Evolutionary conservation across 2,888 invertebrate genomes (phyloP), one percentile per base, ranked within the genome.

Genomic region (Sepioteuthis lessoniana): DNA sequence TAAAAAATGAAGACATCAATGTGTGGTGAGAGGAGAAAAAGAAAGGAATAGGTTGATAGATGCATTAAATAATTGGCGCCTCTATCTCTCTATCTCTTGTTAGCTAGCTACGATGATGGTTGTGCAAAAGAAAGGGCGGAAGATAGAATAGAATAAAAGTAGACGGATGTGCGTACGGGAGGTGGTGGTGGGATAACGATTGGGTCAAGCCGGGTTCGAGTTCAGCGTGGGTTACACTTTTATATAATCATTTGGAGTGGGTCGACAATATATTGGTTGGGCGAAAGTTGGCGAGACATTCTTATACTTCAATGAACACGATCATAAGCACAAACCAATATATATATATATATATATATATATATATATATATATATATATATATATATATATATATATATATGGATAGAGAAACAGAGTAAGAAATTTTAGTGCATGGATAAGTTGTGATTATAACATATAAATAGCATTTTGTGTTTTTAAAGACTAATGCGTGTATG

Each of bases 311-410:
- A n/a, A 76, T n/a, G 76, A 76, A 19, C 76, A 76, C 35, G n/a
- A 76, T 35, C 35, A 16, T 13, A 35, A 0, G 0, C 35, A 35
- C 35, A 76, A 10, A 76, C n/a, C 76, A 28, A n/a, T 90, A n/a
- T 90, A 35, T 90, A 35, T 90, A 90, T 90, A 90, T 90, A 90
- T 90, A 90, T 90, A 90, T 90, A 90, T 90, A 90, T 90, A 90
- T 90, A 35, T 21, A 90, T 37, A 35, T 21, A 90, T 55, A 55
- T 55, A 55, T 55, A 55, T 55, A 28, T 90, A 90, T 90, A 90
- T 90, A 90, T 90, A 90, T 90, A 90, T 90, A n/a, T 90, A 90
- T 90, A 90, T 90, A 90, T 90, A 90, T 90, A 90, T 90, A 90
- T 90, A 90, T n/a, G n/a, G n/a, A n/a, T n/a, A n/a, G 31, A n/a